Evolutionary conservation across 2,113 vertebrate genomes (phyloP), one percentile per base, ranked within the genome.

Genomic region (Phaetusa simplex): DNA sequence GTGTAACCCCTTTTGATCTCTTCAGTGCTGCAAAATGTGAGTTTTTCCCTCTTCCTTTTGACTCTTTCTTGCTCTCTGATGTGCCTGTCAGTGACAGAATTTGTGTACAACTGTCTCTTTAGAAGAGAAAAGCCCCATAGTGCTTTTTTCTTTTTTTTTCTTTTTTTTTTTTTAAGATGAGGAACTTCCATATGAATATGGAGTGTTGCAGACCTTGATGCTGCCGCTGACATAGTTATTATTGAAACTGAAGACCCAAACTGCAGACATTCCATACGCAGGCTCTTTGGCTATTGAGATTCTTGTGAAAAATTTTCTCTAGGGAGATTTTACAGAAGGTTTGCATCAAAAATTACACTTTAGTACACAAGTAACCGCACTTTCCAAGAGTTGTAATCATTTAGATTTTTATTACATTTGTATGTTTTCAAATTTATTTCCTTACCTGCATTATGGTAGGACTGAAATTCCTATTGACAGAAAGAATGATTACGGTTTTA

Each of bases 1-100:
- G 76, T 95, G 76, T 95, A 96, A 72, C 92, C 93, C 93, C 88
- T 95, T 96, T 91, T 96, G 55, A 88, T 94, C 96, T 95, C 52
- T 69, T 59, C 77, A 38, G 90, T 47, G 45, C 29, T 96, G 69
- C 45, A 76, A 71, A 89, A 69, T 86, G 56, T 56, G 49, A 86
- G 18, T 49, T 86, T 86, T 93, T 17, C 14, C 27, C n/a, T n/a
- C 6, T 55, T 85, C 32, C 0, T 80, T 97, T 93, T 66, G 50
- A 69, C 80, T 94, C 84, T 40, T 69, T 74, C 67, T 80, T 88
- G 22, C 71, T 93, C 56, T 97, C 87, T 94, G 49, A 74, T 87
- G 53, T 94, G 86, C 49, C n/a, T 97, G 49, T 78, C 65, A 82
- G 78, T 90, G 62, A 79, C 53, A 90, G 81, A 90, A 64, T 52